Conservation (phyloP, 1,140 invertebrate species). For the Scaptomyza montana region DNA sequence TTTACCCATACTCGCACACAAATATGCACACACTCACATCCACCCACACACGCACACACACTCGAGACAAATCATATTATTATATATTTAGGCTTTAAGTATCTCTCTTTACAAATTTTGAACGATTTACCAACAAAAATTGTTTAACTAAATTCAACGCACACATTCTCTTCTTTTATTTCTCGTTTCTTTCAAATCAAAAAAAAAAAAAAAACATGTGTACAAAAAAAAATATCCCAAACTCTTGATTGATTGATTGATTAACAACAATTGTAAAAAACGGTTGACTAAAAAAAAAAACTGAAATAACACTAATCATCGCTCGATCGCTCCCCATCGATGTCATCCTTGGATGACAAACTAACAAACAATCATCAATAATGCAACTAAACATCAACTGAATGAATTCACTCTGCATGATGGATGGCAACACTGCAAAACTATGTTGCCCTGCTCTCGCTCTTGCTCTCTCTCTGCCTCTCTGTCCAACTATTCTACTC, state of each 20-base stretch:
- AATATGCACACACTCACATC: constrained; percentile 19
- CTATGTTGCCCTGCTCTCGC: constrained; percentile 35
- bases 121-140: constrained; percentile 56
- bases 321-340: constrained; percentile 57
- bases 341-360: constrained; percentile 43
- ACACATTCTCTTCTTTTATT: constrained; percentile 82
- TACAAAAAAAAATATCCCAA: constrained; percentile 13
- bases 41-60: constrained; percentile 18
- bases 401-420: constrained; percentile 51
- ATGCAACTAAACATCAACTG: constrained; percentile 35
- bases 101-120: constrained; percentile 11
- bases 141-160: constrained; percentile 77
- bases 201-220: constrained; percentile 36
- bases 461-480: constrained; percentile 13
- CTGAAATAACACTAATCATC: constrained; percentile 57
- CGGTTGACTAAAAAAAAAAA: constrained; percentile 48
- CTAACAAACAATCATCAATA: constrained; percentile 54
- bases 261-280: constrained; percentile 45
- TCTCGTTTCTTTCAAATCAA: constrained; percentile 74
- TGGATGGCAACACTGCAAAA: constrained; percentile 47
- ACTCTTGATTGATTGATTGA: constrained; percentile 13
- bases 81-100: constrained; percentile 62
- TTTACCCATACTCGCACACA: constrained; percentile 23
- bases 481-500: not conserved
- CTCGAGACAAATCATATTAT: constrained; percentile 49